Percentiles rank a stretch among this genome's conserved stretches.
phyloP scores from a whole-genome alignment of 2,113 vertebrate genomes.

The Brienomyrus longianalis region DNA sequence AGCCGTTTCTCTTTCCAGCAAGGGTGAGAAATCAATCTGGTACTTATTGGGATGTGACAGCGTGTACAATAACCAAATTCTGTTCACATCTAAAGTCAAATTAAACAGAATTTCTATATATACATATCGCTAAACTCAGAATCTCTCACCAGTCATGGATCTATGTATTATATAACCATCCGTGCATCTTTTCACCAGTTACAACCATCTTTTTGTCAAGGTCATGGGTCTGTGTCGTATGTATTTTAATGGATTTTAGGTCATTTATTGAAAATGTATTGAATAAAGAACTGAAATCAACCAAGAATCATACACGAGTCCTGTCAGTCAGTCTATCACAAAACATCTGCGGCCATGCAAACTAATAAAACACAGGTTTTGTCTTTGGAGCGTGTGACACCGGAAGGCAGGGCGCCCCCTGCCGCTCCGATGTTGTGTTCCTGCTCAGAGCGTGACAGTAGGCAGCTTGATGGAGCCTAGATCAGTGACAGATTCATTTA shows the following conservation, averaged over 20 bases:
- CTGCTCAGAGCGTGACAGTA: neutral
- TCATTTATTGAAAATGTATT: neutral
- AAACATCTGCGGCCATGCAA: neutral
- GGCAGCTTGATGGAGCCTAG: neutral
- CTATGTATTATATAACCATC: neutral
- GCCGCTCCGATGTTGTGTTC: neutral
- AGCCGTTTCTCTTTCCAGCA: neutral
- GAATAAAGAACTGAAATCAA: neutral
- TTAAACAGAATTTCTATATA: neutral
- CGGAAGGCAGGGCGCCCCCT: neutral
- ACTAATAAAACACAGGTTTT: neutral
- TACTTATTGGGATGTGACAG: neutral
- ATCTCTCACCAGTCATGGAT: neutral
- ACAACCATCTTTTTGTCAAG: neutral
- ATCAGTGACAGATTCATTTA: constrained; percentile 15
- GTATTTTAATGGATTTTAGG: neutral
- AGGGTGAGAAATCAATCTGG: neutral
- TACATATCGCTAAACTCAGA: neutral
- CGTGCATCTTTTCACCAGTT: neutral
- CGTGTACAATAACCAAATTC: neutral
- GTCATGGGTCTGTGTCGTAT: neutral
- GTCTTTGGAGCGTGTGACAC: neutral
- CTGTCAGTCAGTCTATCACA: neutral
- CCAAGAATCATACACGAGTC: neutral
- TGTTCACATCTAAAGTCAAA: neutral